Base-by-base conservation (phyloP, 2,797 vertebrate species). In the Salarias fasciatus region DNA sequence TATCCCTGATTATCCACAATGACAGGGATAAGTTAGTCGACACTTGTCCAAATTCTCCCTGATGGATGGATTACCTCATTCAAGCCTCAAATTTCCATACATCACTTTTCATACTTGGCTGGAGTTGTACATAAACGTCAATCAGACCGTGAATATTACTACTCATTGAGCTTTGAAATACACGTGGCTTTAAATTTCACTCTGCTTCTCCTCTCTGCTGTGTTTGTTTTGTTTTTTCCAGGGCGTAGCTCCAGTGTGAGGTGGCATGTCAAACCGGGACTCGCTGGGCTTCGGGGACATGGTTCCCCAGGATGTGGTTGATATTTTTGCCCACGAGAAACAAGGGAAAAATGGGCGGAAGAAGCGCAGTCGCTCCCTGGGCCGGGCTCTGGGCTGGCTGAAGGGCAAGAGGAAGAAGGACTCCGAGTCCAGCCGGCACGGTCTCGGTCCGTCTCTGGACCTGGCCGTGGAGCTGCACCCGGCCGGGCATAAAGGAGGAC, bases 301-400 rank as follows among this genome's bases (percentile, higher is more conserved):
- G 70, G 75, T 94, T 53, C 93, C 93, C 75, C 87, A 83, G 70
- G 93, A 94, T 45, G 78, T 93, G 71, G 89, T 92, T 37, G 81
- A 93, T 49, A 84, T 94, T 30, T 91, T 94, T 58, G 79, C 88
- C 63, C 87, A 91, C 45, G 91, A 92, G 44, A 91, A 86, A 51
- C 84, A 90, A 46, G 18, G 49, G 58, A 91, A 78, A 54, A 82
- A 65, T 52, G 73, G 86, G 31, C 79, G 80, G 15, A 94, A 92
- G 90, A 92, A 92, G 76, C 93, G 94, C 49, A 85, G 85, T 1
- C 90, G 82, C 45, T 92, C 94, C 18, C 73, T 98, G 45, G 90
- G 94, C 24, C 84, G 95, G 29, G 96, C 95, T n/a, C 81, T 97
- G 73, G 93, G 89, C 84, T 98, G 96, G 96, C 79, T 97, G 9